Evolutionary conservation across 2,888 invertebrate genomes (phyloP), one percentile per base, ranked within the genome.

Genomic region (Camptogramma bilineatum): DNA sequence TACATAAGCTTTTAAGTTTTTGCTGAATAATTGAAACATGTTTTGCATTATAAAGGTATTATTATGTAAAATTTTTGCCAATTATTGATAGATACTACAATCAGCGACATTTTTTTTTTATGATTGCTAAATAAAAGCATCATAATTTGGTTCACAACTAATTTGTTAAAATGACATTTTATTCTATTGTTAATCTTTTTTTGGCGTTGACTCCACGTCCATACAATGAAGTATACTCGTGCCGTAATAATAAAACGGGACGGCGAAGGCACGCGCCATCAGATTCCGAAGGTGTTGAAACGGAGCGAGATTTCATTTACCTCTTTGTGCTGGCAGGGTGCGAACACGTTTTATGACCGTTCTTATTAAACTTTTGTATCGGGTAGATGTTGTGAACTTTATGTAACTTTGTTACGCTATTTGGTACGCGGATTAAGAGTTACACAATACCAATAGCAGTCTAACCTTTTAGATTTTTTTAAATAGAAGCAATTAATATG

Each of bases 211-310:
- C 54, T 28, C 44, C 16, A 42, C 16, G 16, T 39, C 39, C 53
- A 13, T 5, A 46, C 17, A 46, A 21, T 46, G 21, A 52, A 44
- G 31, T 46, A 46, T 19, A 59, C 46, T 31, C 46, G 44, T 47
- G 21, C 21, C 47, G 52, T 39, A 39, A 13, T 59, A 59, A 59
- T 60, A 60, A 52, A 60, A 52, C 46, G 31, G 52, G 4, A 28
- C 28, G 28, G 53, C 34, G 34, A 28, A 13, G 55, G 34, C 56
- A 50, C 56, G 21, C 56, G 56, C 47, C 52, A 53, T 60, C 18
- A 19, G 55, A 24, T 60, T 53, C 50, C 28, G 16, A 39, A 47
- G 24, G 59, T 47, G 46, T 59, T 47, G 46, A 59, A 52, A 52
- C 31, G 31, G 19, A 52, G 21, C 39, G 19, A 31, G 21, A 52